Evolutionary conservation across 2,888 invertebrate species (phyloP).

Genomic region (Chloroclystis v-ata): DNA sequence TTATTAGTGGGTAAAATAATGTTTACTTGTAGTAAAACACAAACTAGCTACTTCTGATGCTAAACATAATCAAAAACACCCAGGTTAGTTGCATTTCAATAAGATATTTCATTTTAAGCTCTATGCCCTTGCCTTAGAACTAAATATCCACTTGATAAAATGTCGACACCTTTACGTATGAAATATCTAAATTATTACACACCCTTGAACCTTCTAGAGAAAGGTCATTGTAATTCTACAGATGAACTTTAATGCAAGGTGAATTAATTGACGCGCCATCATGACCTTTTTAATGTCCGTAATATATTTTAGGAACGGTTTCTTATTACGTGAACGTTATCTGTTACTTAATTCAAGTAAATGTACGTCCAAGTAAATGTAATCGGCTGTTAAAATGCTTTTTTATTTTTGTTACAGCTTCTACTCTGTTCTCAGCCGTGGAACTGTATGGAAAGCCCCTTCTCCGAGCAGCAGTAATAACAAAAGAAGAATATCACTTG

Average conservation of each 20-base stretch:
- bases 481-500: slow-evolving; percentile 73
- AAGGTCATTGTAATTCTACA: slow-evolving; percentile 53
- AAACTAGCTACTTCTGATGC: background rate
- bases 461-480: slow-evolving; percentile 68
- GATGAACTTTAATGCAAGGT: slow-evolving; percentile 57
- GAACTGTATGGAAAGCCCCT: slow-evolving; percentile 82
- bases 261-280: slow-evolving; percentile 49
- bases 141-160: slow-evolving; percentile 2
- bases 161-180: slow-evolving; percentile 9
- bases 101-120: background rate
- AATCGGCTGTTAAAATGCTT: slow-evolving; percentile 25
- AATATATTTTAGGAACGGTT: slow-evolving; percentile 34
- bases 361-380: slow-evolving; percentile 3
- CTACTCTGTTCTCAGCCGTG: slow-evolving; percentile 78
- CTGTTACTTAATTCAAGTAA: slow-evolving; percentile 14
- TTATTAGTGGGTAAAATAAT: slow-evolving; percentile 5
- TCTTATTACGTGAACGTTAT: slow-evolving; percentile 17
- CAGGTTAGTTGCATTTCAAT: slow-evolving; percentile 6
- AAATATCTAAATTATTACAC: slow-evolving; percentile 22
- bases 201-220: slow-evolving; percentile 33
- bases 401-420: slow-evolving; percentile 62
- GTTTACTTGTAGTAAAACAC: background rate
- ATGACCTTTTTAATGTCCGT: slow-evolving; percentile 49
- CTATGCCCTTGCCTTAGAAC: slow-evolving; percentile 13
- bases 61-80: slow-evolving; percentile 3